A percentile compares a stretch with the other conserved stretches of the same genome.
These are phyloP conservation scores for Enteromius mattozi DNA, from an alignment of 2,797 vertebrate species.

Conservation along the genomic window DNA sequence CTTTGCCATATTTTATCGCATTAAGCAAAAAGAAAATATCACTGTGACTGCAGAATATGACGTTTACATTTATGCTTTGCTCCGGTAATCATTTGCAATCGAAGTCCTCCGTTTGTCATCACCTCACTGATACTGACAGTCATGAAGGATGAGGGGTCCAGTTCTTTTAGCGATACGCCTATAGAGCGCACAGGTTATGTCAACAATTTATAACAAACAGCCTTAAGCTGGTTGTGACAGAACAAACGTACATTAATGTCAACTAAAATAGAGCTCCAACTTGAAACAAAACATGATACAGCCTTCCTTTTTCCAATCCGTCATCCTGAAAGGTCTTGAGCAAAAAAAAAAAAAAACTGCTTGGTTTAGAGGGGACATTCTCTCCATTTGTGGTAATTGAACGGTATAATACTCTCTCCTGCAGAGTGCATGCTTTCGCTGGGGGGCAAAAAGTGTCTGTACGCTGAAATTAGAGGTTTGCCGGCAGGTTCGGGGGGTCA, in stretches of 20 bases:
- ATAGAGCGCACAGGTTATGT: neutral
- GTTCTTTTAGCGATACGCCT: neutral
- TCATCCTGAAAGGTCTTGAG: neutral
- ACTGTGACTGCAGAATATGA: constrained; percentile 1
- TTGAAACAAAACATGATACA: neutral
- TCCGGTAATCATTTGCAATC: neutral
- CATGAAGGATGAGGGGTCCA: constrained; percentile 7
- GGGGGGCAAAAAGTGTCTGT: constrained; percentile 30
- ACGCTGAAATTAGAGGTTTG: constrained; percentile 45
- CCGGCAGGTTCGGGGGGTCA: constrained; percentile 4
- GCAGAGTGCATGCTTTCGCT: constrained; percentile 17
- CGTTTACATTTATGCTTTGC: neutral
- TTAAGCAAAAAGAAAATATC: neutral
- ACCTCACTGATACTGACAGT: neutral
- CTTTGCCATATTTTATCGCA: neutral
- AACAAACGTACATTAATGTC: constrained; percentile 9
- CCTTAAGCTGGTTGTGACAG: constrained; percentile 34
- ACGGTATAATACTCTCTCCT: constrained; percentile 28
- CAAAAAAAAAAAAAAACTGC: neutral
- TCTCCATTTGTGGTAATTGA: constrained; percentile 29
- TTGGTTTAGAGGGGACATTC: constrained; percentile 6
- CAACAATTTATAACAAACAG: constrained; percentile 9
- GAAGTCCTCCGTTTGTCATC: neutral
- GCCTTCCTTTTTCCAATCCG: neutral
- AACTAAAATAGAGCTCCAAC: constrained; percentile 14